Conservation (phyloP, 2,888 invertebrate genomes). For the Tenthredo scrophulariae region DNA sequence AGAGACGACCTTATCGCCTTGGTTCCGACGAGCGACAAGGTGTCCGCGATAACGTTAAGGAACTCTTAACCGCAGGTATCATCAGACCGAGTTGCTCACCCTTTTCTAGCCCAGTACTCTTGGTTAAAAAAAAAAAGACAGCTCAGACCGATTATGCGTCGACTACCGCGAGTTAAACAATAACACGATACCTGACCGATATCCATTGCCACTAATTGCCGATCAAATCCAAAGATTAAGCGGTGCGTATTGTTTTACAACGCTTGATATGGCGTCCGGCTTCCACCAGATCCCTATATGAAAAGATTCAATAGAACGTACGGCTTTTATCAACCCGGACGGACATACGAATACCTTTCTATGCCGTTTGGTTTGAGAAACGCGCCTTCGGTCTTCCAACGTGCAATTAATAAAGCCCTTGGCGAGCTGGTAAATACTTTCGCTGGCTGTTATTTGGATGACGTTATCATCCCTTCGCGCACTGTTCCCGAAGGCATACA, state of each 20-base stretch:
- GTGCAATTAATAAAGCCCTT: neutral
- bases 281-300: conserved; percentile 69
- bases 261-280: conserved; percentile 66
- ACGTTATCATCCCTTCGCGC: neutral
- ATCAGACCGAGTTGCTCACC: neutral
- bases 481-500: neutral
- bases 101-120: neutral
- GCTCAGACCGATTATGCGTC: conserved; percentile 57
- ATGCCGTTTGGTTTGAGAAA: neutral
- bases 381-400: conserved; percentile 41
- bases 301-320: conserved; percentile 59
- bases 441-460: neutral
- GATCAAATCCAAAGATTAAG: conserved; percentile 64
- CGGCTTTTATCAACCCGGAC: conserved; percentile 61
- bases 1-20: conserved; percentile 56
- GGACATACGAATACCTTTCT: conserved; percentile 15
- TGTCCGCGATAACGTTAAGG: conserved; percentile 51
- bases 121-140: conserved; percentile 60
- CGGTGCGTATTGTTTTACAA: conserved; percentile 61
- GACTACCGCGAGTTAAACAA: conserved; percentile 64
- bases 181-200: conserved; percentile 63
- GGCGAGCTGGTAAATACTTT: neutral
- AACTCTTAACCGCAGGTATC: neutral
- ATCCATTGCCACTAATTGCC: conserved; percentile 65
- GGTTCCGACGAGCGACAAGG: conserved; percentile 52